These are phyloP conservation scores for Papilio protenor DNA, from an alignment of 2,888 invertebrate species.

Conservation along the genomic window DNA sequence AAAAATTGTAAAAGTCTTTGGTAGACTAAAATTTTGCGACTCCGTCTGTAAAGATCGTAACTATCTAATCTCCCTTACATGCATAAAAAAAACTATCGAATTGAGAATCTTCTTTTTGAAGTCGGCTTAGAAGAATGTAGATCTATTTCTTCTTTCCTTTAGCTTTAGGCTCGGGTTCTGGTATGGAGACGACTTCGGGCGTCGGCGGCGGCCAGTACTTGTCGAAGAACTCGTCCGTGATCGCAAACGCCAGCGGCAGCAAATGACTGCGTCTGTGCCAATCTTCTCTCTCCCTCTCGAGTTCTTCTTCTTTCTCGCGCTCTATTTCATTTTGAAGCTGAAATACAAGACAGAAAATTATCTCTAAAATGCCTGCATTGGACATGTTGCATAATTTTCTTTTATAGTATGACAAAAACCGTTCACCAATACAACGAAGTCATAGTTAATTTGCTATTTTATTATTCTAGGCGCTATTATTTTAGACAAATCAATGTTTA, in stretches of 20 bases:
- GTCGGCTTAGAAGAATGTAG: not conserved
- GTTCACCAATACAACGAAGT: not conserved
- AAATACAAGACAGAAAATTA: not conserved
- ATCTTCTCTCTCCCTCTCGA: slow-evolving; percentile 59
- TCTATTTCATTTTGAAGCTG: slow-evolving; percentile 59
- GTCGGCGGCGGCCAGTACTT: slow-evolving; percentile 76
- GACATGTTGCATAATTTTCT: no score
- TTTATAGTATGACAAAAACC: not conserved
- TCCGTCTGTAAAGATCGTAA: no score
- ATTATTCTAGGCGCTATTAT: not conserved
- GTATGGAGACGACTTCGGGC: slow-evolving; percentile 58
- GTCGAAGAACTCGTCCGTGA: slow-evolving; percentile 63
- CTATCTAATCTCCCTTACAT: no score
- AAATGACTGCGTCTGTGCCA: slow-evolving; percentile 67
- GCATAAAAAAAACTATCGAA: no score
- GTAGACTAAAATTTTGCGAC: no score
- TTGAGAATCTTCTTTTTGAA: no score
- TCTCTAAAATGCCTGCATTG: not conserved
- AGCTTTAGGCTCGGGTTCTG: slow-evolving; percentile 51
- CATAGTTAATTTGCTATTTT: not conserved
- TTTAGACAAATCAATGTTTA: not conserved
- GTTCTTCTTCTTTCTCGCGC: slow-evolving; percentile 57
- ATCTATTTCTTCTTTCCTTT: slow-evolving; percentile 51
- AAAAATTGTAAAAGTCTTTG: slow-evolving; percentile 2
- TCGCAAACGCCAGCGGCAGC: slow-evolving; percentile 65